A percentile compares a stretch with the other conserved stretches of the same genome.
Evolutionary conservation across 2,888 invertebrate species (phyloP).

Genomic region (Cryptophagus acutangulus): DNA sequence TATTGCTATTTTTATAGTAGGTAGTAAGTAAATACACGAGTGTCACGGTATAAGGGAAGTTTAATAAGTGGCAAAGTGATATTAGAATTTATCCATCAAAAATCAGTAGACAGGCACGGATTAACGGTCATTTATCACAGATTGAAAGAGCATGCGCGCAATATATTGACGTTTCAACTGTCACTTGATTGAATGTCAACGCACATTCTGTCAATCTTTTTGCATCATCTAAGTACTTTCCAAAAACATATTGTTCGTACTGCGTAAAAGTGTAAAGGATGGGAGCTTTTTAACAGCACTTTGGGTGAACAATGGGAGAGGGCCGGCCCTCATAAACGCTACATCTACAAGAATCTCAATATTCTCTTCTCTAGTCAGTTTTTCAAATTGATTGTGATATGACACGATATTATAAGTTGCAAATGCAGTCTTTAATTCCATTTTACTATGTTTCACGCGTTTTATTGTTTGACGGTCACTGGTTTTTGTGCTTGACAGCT

Average conservation of each 20-base stretch:
- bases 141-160: no score
- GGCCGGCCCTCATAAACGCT: constrained; percentile 14
- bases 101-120: constrained; percentile 13
- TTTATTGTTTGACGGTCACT: no score
- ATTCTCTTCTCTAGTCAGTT: constrained; percentile 7
- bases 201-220: no score
- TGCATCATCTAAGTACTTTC: no score
- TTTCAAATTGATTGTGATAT: constrained; percentile 31
- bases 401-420: constrained; percentile 39
- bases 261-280: no score
- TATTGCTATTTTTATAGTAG: constrained; percentile 24
- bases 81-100: no score
- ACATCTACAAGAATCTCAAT: constrained; percentile 7
- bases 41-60: constrained; percentile 8
- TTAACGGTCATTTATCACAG: constrained; percentile 10
- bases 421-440: constrained; percentile 32
- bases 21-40: constrained; percentile 18
- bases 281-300: constrained; percentile 29
- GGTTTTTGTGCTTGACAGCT: no score
- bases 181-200: no score
- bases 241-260: no score
- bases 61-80: constrained; percentile 13
- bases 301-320: constrained; percentile 28
- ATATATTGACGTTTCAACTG: no score
- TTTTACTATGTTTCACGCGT: no score